phyloP scores from a whole-genome alignment of 2,888 invertebrate genomes.

The Sminthurides aquaticus region DNA sequence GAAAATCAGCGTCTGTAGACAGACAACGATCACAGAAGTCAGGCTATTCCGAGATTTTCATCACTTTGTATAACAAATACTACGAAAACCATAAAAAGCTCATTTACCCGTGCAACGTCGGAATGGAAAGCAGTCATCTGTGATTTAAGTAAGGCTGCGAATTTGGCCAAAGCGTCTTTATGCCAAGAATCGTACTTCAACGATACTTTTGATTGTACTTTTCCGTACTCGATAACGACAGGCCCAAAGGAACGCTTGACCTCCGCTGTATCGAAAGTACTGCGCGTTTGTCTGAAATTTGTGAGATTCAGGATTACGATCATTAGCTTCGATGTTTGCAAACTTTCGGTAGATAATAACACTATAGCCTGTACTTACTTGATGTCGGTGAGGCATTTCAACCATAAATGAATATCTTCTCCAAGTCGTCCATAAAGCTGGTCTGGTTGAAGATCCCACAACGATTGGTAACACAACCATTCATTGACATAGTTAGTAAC shows the following conservation, averaged over 20 bases:
- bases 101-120: slow-evolving; percentile 65
- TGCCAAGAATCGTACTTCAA: slow-evolving; percentile 99
- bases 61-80: not conserved
- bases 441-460: slow-evolving; percentile 98
- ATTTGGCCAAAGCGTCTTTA: slow-evolving; percentile 95
- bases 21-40: not conserved
- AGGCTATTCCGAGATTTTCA: too few species aligned
- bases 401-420: slow-evolving; percentile 90
- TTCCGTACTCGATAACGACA: slow-evolving; percentile 94
- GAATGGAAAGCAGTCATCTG: slow-evolving; percentile 94
- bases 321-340: too few species aligned
- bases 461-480: slow-evolving; percentile 93
- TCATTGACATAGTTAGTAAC: slow-evolving; percentile 84
- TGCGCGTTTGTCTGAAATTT: slow-evolving; percentile 70
- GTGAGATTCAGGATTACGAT: too few species aligned
- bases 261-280: slow-evolving; percentile 97
- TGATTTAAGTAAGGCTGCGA: slow-evolving; percentile 84
- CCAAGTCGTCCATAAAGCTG: slow-evolving; percentile 87
- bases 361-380: slow-evolving; percentile 64
- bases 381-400: slow-evolving; percentile 95
- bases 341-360: too few species aligned
- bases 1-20: too few species aligned
- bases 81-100: not conserved
- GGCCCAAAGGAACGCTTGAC: slow-evolving; percentile 94
- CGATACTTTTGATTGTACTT: slow-evolving; percentile 98